A percentile compares a stretch with the other conserved stretches of the same genome.
Evolutionary conservation across 2,888 invertebrate species (phyloP).

Genomic region (Parascotia fuliginaria): DNA sequence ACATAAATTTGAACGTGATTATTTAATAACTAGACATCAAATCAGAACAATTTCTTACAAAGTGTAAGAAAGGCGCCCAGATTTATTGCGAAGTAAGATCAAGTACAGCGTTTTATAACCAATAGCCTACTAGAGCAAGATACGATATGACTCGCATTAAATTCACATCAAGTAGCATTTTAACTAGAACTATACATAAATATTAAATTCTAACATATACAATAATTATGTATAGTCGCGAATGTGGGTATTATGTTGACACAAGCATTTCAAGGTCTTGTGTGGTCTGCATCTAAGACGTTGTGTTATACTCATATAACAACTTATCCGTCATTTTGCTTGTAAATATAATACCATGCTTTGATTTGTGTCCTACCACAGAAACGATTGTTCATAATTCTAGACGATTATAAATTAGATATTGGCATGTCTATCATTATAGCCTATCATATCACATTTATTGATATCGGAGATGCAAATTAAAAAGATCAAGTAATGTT

Average conservation of each 20-base stretch:
- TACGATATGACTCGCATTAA: no score
- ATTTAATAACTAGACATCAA: no score
- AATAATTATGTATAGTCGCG: constrained; percentile 7
- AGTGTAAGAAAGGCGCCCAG: no score
- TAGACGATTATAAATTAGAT: constrained; percentile 16
- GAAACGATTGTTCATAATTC: constrained; percentile 8
- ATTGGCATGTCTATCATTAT: constrained; percentile 3
- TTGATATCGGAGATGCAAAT: constrained; percentile 19
- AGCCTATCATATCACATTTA: constrained; percentile 6
- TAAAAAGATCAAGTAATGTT: constrained; percentile 15
- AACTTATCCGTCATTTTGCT: constrained; percentile 13
- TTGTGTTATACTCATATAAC: constrained; percentile 11
- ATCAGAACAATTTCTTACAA: no score
- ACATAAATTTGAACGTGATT: no score
- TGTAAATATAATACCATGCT: constrained; percentile 13
- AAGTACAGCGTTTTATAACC: no score
- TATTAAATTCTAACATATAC: no score
- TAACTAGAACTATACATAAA: no score
- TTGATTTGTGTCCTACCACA: constrained; percentile 9
- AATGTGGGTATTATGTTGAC: constrained; percentile 4
- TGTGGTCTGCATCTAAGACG: constrained; percentile 39
- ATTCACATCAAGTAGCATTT: no score
- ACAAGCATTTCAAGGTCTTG: constrained; percentile 42
- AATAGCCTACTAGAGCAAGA: no score
- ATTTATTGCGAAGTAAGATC: no score